Evolutionary conservation across 2,797 vertebrate genomes (phyloP), one percentile per base, ranked within the genome.

Genomic region (Amblyopsis hoosieri): DNA sequence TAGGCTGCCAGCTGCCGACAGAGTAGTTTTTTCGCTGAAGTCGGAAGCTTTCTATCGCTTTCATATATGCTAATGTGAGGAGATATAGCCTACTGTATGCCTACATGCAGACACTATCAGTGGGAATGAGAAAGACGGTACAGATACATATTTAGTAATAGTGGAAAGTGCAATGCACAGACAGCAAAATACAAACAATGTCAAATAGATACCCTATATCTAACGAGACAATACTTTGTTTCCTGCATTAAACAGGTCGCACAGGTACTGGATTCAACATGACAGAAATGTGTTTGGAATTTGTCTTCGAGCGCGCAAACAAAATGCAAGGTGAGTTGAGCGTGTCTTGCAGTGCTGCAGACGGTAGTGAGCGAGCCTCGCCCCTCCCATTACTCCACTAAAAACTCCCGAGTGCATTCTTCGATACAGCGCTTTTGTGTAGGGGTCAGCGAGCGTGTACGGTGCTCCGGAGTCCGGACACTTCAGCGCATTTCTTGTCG

Each of bases 391-490:
- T 71, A 17, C 80, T 72, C 59, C 57, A 64, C 80, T 77, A 72
- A 61, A 47, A 72, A 68, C 83, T 82, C 80, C 82, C 69, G 69
- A 67, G 80, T 73, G 72, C 60, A 71, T 75, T 74, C 83, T 64
- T 81, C 83, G 78, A 89, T 89, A 88, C 88, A 88, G 86, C 84
- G 80, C 84, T 87, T 89, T 85, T 81, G 82, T 85, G 73, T 77
- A 45, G 58, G 70, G 78, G 71, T 78, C 79, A 6, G 78, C 77
- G 61, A 53, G 67, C 58, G 23, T 17, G 10, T 56, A 42, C 31
- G 29, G 50, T 10, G 57, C 55, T 46, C 46, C 55, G n/a, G 23
- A 29, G 23, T 29, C 31, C 14, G 65, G 54, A 67, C 64, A 76
- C 83, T 84, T 56, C 74, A 83, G 84, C 85, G 80, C 84, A 87